Evolutionary conservation across 2,888 invertebrate species (phyloP).

Genomic region (Sesamia inferens): DNA sequence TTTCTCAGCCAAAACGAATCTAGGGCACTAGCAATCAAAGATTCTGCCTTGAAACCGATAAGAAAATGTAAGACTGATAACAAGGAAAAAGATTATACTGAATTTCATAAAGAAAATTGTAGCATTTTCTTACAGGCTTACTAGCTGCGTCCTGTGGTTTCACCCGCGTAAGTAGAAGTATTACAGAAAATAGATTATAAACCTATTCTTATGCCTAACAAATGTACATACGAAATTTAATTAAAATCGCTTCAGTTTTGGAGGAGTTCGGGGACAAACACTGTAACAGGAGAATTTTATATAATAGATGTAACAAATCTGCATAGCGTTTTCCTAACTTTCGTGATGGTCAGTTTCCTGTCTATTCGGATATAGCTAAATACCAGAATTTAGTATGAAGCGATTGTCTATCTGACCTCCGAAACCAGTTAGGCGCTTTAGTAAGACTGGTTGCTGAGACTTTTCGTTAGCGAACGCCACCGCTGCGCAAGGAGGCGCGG

Average conservation of each 20-base stretch:
- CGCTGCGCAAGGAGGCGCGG: no score
- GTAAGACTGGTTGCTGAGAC: neutral
- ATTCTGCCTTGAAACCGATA: constrained; percentile 52
- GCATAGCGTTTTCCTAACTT: neutral
- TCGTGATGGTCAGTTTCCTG: neutral
- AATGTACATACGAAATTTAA: no score
- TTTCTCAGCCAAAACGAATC: constrained; percentile 33
- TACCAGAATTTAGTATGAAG: neutral
- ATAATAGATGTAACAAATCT: neutral
- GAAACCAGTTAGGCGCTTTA: neutral
- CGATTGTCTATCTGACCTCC: neutral
- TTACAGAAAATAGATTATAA: no score
- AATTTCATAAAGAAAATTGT: constrained; percentile 22
- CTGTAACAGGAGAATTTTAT: no score
- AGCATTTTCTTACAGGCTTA: neutral
- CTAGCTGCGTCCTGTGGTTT: no score
- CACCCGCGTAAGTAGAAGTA: no score
- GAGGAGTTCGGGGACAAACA: no score
- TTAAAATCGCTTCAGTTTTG: no score
- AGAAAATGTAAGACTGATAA: constrained; percentile 29
- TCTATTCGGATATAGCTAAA: neutral
- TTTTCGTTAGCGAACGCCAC: neutral
- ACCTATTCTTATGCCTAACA: neutral
- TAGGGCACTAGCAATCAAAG: constrained; percentile 48
- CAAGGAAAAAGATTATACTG: constrained; percentile 34